Evolutionary conservation across 92 coral and sea anemone species (phyloP).

Genomic region (Zoanthus sociatus): DNA sequence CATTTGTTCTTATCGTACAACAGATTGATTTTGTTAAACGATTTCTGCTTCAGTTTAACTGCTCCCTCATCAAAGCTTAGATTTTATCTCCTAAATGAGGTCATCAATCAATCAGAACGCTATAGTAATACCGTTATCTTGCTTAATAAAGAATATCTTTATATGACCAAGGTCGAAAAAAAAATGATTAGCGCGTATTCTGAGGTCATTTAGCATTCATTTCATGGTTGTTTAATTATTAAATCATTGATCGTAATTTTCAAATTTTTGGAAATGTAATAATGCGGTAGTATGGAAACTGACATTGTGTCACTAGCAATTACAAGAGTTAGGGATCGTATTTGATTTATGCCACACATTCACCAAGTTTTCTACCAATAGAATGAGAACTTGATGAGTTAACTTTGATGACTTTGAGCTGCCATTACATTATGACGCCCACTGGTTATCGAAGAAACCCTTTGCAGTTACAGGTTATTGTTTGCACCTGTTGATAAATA

Average conservation of each 20-base stretch:
- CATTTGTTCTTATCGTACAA: slow-evolving; percentile 48
- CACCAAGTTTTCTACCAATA: slow-evolving; percentile 4
- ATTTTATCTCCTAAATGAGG: slow-evolving; percentile 14
- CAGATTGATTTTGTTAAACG: not conserved
- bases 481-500: slow-evolving; percentile 8
- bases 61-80: not conserved
- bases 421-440: slow-evolving; percentile 18
- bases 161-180: slow-evolving; percentile 1
- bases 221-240: slow-evolving; percentile 34
- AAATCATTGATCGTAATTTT: slow-evolving; percentile 42
- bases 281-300: slow-evolving; percentile 20
- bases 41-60: not conserved
- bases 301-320: slow-evolving; percentile 24
- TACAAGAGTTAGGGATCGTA: not conserved
- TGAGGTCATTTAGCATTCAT: slow-evolving; percentile 33
- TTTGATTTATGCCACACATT: slow-evolving; percentile 3
- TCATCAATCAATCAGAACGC: not conserved
- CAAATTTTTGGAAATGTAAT: slow-evolving; percentile 35
- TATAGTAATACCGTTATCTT: slow-evolving; percentile 11
- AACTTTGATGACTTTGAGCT: not conserved
- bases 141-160: not conserved
- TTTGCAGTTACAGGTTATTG: not conserved
- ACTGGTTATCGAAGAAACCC: slow-evolving; percentile 2
- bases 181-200: slow-evolving; percentile 14
- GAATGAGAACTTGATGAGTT: not conserved